These are phyloP conservation scores for Pitangus sulphuratus DNA, from an alignment of 2,797 vertebrate genomes.

Conservation along the genomic window DNA sequence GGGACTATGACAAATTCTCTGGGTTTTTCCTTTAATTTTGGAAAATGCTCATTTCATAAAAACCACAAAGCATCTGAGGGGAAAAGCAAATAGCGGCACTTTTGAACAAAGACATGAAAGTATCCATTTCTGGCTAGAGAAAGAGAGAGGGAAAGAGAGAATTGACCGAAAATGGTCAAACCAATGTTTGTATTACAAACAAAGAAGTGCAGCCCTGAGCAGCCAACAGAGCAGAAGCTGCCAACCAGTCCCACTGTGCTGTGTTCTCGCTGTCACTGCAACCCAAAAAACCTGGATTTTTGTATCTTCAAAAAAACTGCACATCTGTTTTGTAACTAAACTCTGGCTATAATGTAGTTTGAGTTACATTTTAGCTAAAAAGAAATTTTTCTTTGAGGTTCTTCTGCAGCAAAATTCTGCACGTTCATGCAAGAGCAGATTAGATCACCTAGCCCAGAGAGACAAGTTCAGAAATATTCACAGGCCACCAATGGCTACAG, in stretches of 20 bases:
- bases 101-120: neutral
- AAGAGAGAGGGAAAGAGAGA: neutral
- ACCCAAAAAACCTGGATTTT: neutral
- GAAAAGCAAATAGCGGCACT: neutral
- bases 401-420: neutral
- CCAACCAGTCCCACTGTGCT: neutral
- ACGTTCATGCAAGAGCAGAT: neutral
- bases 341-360: neutral
- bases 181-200: neutral
- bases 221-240: neutral
- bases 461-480: neutral
- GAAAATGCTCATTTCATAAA: neutral
- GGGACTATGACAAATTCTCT: neutral
- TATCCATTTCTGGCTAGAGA: neutral
- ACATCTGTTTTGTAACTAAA: neutral
- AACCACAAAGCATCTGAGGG: fast-evolving
- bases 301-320: neutral
- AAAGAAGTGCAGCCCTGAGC: neutral
- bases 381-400: neutral
- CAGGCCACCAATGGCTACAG: neutral
- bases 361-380: neutral
- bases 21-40: neutral
- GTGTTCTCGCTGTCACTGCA: fast-evolving
- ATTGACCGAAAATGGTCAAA: neutral
- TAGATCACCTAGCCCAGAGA: neutral